phyloP scores from a whole-genome alignment of 2,888 invertebrate genomes.

The Sarcophaga rosellei region DNA sequence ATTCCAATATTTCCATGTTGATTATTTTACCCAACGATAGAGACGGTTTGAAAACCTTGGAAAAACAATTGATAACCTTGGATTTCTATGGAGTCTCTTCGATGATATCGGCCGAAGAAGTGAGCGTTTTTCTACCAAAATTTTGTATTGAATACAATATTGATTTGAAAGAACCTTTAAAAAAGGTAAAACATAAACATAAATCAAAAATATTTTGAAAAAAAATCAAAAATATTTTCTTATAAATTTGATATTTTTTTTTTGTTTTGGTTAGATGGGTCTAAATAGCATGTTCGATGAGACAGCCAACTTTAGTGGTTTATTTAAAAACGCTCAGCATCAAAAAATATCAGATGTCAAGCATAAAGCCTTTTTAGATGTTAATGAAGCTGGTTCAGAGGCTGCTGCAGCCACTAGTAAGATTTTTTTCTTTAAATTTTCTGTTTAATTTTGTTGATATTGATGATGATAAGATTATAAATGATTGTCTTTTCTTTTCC shows the following conservation, averaged over 20 bases:
- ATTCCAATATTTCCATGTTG: conserved; percentile 80
- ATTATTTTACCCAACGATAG: no score
- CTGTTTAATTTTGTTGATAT: not conserved
- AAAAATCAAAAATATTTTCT: not conserved
- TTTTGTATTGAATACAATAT: conserved; percentile 90
- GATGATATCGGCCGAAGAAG: conserved; percentile 82
- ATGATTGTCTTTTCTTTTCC: conserved; percentile 33
- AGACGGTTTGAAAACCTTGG: conserved; percentile 77
- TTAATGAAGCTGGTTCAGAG: conserved; percentile 94
- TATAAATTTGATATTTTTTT: conserved; percentile 3
- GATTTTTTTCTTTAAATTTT: not conserved
- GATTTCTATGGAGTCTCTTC: conserved; percentile 83
- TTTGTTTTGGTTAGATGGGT: conserved; percentile 88
- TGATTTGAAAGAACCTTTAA: conserved; percentile 81
- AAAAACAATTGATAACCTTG: conserved; percentile 84
- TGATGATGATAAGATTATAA: not conserved
- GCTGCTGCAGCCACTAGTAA: conserved; percentile 90
- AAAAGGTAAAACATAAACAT: conserved; percentile 14
- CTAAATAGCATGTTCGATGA: conserved; percentile 85
- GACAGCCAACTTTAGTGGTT: conserved; percentile 84
- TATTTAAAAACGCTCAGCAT: conserved; percentile 82
- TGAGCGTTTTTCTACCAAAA: conserved; percentile 86
- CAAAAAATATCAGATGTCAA: conserved; percentile 87
- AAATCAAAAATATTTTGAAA: conserved; percentile 2
- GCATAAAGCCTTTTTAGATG: conserved; percentile 93